Evolutionary conservation across 2,888 invertebrate genomes (phyloP), one percentile per base, ranked within the genome.

Genomic region (Dynastes grantii): DNA sequence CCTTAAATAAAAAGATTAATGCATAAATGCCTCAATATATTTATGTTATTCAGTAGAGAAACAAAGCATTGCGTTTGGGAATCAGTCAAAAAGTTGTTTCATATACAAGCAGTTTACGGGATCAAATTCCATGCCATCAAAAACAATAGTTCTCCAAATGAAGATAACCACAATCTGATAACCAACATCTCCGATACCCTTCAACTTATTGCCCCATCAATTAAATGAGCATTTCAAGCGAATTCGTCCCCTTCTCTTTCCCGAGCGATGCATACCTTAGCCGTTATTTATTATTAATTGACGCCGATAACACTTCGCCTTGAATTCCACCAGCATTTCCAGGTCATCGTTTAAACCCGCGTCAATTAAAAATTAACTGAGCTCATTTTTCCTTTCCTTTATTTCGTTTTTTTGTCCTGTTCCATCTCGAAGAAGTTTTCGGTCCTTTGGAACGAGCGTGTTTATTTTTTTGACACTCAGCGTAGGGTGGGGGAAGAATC

Each of bases 301-400:
- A 75, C 55, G 61, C 45, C 45, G 87, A 87, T 87, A 87, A 87
- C 87, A 87, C 85, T 85, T 85, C 84, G 83, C 84, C 84, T 84
- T 86, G 85, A 85, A 87, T 87, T 85, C 85, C 85, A 67, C 77
- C 81, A 83, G 27, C 68, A 51, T 68, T 68, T 68, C 81, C 81
- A 83, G 85, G 82, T 84, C 86, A 85, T 86, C 86, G 85, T 85
- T 86, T 85, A 68, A 84, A 81, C 82, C 79, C 84, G 84, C 85
- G 87, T 87, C 87, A 87, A 87, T 87, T 87, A 87, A 87, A 87
- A 87, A 86, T 87, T 87, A 86, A 86, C 85, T 84, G 83, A 81
- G 82, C 83, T 82, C 83, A 83, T 84, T 84, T 85, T 84, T 84
- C 85, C 83, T 68, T 68, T 37, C 40, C 9, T 65, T 16, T 55